These are phyloP conservation scores for Rattus rattus DNA, from an alignment of 2,113 vertebrate genomes.

Conservation along the genomic window DNA sequence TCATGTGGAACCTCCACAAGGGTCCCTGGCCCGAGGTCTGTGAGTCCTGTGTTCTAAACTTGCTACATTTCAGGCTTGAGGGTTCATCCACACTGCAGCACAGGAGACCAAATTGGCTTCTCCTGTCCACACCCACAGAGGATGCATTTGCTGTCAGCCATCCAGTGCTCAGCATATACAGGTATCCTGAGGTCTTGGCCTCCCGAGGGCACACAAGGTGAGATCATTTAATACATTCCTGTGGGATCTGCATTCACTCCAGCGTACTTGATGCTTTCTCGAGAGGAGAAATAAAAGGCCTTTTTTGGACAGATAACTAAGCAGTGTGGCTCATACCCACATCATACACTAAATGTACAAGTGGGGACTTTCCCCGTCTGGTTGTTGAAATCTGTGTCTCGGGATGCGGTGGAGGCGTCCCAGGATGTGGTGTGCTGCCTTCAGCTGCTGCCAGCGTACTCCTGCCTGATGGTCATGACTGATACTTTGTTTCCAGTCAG, in stretches of 20 bases:
- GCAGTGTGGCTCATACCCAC: constrained; percentile 10
- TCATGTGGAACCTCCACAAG: neutral
- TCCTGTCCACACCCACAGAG: neutral
- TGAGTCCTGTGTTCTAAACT: constrained; percentile 30
- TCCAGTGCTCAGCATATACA: neutral
- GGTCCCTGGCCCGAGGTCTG: neutral
- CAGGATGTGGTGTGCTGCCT: neutral
- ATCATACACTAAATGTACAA: neutral
- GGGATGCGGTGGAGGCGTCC: neutral
- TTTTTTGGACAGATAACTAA: constrained; percentile 62
- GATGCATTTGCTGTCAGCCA: constrained; percentile 22
- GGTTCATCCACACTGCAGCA: neutral
- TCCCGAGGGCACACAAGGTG: constrained; percentile 41
- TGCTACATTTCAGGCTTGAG: neutral
- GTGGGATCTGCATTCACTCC: constrained; percentile 55
- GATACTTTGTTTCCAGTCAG: neutral
- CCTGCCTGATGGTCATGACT: neutral
- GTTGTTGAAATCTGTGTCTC: neutral
- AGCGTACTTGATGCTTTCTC: constrained; percentile 24
- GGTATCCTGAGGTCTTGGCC: constrained; percentile 40
- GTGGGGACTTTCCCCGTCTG: neutral
- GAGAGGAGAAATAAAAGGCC: constrained; percentile 56
- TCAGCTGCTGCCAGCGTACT: neutral
- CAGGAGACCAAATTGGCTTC: neutral
- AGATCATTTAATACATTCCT: constrained; percentile 56